Evolutionary conservation across 1,140 invertebrate genomes (phyloP).

Genomic region (Atta cephalotes): DNA sequence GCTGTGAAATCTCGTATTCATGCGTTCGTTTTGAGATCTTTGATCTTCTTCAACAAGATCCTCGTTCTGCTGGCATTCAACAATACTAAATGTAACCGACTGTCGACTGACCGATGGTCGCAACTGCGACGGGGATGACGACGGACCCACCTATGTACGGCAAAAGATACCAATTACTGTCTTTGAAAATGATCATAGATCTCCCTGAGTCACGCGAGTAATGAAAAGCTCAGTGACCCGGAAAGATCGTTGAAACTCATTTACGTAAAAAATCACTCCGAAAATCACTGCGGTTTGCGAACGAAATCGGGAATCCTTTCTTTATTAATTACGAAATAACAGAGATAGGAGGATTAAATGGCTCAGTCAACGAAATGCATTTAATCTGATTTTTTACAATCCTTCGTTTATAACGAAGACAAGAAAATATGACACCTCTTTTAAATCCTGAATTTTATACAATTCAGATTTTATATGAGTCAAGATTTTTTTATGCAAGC

Average conservation of each 20-base stretch:
- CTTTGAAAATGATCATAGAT: constrained; percentile 69
- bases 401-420: background rate
- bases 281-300: background rate
- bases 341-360: background rate
- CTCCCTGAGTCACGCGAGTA: constrained; percentile 65
- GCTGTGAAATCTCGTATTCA: background rate
- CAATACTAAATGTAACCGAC: constrained; percentile 90
- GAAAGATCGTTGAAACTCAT: constrained; percentile 21
- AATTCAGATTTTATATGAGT: background rate
- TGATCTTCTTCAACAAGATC: constrained; percentile 76
- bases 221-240: constrained; percentile 60
- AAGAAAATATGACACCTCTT: background rate
- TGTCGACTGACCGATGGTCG: constrained; percentile 89
- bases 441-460: background rate
- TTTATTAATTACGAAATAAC: background rate
- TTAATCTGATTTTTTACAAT: background rate
- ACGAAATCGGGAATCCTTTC: background rate
- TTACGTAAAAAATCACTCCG: background rate
- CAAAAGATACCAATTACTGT: constrained; percentile 65
- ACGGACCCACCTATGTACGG: constrained; percentile 85
- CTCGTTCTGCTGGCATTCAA: constrained; percentile 78
- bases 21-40: background rate
- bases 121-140: constrained; percentile 88
- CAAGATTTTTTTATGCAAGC: background rate
- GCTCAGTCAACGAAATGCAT: background rate